Conservation (phyloP, 2,797 vertebrate genomes). For the Allochrocebus solatus region DNA sequence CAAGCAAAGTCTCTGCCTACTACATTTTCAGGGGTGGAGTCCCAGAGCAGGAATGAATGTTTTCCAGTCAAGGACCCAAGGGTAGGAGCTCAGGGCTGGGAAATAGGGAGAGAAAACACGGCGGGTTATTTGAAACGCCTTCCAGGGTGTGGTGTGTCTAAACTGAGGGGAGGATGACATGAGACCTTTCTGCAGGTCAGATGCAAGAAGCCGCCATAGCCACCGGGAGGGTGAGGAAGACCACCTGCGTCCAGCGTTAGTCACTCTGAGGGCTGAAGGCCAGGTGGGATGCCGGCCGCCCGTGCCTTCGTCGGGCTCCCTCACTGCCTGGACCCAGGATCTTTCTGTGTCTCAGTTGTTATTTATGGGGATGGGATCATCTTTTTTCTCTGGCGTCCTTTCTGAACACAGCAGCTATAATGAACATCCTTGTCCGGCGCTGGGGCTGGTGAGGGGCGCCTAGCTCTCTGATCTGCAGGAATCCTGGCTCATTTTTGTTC, state of each 20-base stretch:
- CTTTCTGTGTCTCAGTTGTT: background rate
- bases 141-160: background rate
- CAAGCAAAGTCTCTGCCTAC: background rate
- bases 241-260: background rate
- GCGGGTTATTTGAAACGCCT: background rate
- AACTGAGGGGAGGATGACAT: background rate
- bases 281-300: background rate
- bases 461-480: background rate
- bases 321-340: background rate
- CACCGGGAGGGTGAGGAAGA: background rate
- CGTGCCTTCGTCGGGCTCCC: background rate
- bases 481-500: background rate
- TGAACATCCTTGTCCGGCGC: fast-evolving
- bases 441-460: background rate
- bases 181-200: background rate
- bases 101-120: background rate
- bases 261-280: background rate
- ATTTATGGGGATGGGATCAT: background rate
- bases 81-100: background rate
- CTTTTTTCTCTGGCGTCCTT: background rate
- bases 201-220: background rate
- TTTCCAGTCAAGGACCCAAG: background rate
- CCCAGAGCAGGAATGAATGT: background rate
- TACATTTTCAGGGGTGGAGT: background rate
- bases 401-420: background rate